Base-by-base conservation (phyloP, 1,140 invertebrate species). In the Acromyrmex charruanus region DNA sequence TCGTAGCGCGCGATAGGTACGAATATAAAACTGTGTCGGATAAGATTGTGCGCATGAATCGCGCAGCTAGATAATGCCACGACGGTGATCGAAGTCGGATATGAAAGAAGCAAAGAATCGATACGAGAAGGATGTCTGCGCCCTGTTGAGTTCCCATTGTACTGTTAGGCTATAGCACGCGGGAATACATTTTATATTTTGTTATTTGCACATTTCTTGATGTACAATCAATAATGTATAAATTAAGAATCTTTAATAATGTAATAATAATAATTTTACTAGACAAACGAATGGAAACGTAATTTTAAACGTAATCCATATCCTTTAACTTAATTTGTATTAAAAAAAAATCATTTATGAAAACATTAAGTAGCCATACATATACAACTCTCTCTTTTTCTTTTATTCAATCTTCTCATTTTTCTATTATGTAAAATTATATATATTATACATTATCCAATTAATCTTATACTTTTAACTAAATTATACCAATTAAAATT, bases 1-100 rank as follows among this genome's bases (percentile, higher is more conserved):
- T 63, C 58, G 85, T 61, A 39, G 63, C 68, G 65, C 75, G 75
- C 44, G 69, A 35, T 77, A 89, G 86, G 66, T 77, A 72, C 28
- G 71, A 88, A 61, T 85, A 82, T 90, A 90, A 90, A 90, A 90
- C 88, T 90, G 79, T 90, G 77, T 75, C 80, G 88, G 51, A 25
- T 53, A 69, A 84, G 69, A 84, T 49, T 75, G 55, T 35, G 80
- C 69, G 80, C 55, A 51, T 84, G 80, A 84, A 84, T 84, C n/a
- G 82, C 55, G 63, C 72, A 86, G 82, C 79, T 86, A 86, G 71
- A 87, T 59, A 82, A 69, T 49, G 35, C 63, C 68, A 12, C 21
- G 51, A 18, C 51, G 51, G 18, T 84, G 69, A 84, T 84, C 69
- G 69, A 84, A 84, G 80, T 75, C 39, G 80, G n/a, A 84, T 84